Percentiles rank a stretch among this genome's conserved stretches.
Conservation (phyloP, 2,888 invertebrate species). For the Drosophila atripex region DNA sequence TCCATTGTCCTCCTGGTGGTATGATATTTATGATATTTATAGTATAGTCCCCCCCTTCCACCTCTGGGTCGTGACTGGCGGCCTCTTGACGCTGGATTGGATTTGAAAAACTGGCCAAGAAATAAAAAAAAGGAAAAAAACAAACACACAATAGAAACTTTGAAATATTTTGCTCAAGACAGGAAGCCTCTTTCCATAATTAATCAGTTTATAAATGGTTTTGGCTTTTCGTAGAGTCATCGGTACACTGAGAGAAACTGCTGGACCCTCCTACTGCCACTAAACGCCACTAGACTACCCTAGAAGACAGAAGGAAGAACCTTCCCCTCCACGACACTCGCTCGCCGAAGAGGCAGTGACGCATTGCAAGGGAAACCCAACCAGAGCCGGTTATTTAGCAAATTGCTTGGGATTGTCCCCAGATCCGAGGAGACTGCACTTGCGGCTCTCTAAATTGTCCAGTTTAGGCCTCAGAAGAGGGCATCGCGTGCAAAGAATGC, state of each 20-base stretch:
- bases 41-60: neutral
- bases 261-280: no score
- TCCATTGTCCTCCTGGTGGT: conserved; percentile 53
- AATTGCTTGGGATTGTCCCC: conserved; percentile 45
- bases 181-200: conserved; percentile 76
- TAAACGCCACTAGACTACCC: no score
- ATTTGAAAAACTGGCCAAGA: conserved; percentile 54
- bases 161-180: conserved; percentile 72
- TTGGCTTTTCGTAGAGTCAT: conserved; percentile 27
- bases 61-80: conserved; percentile 65
- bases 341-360: conserved; percentile 53
- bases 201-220: conserved; percentile 73
- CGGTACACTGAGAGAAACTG: no score
- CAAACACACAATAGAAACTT: conserved; percentile 59
- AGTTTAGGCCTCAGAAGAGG: conserved; percentile 62
- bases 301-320: no score
- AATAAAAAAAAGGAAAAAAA: no score
- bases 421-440: no score
- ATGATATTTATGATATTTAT: conserved; percentile 4
- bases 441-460: conserved; percentile 56
- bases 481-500: conserved; percentile 70
- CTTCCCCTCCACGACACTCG: conserved; percentile 5
- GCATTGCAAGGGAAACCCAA: conserved; percentile 58
- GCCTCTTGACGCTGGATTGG: no score
- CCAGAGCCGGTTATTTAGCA: conserved; percentile 59